Evolutionary conservation across 1,140 invertebrate genomes (phyloP).

Genomic region (Bombus ignitus): DNA sequence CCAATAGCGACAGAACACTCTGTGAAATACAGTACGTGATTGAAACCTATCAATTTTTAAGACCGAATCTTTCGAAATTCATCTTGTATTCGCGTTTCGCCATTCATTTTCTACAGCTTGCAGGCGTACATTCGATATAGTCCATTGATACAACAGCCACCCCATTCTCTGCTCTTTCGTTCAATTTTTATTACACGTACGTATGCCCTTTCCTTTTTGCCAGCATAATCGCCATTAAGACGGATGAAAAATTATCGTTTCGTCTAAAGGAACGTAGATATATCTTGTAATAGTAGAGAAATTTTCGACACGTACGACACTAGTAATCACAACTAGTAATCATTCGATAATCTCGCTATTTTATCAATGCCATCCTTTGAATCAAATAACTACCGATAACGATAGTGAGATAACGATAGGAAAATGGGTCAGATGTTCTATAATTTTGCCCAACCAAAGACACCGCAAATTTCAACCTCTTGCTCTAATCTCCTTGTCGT

Average conservation of each 20-base stretch:
- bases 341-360: too few species aligned
- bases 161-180: background rate
- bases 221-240: background rate
- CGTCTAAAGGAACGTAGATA: background rate
- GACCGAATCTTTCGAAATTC: slow-evolving; percentile 13
- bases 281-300: background rate
- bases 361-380: too few species aligned
- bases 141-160: background rate
- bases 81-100: background rate
- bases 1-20: background rate
- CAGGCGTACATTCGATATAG: background rate
- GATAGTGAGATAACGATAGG: too few species aligned
- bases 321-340: too few species aligned
- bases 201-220: background rate
- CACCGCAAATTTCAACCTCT: too few species aligned
- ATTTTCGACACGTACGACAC: too few species aligned
- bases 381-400: too few species aligned
- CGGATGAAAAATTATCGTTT: background rate
- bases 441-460: too few species aligned
- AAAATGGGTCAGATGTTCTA: too few species aligned
- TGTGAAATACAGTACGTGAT: slow-evolving; percentile 6
- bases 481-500: too few species aligned
- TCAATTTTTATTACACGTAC: background rate
- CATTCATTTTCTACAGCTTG: slow-evolving; percentile 4
- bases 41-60: slow-evolving; percentile 22